A percentile compares a stretch with the other conserved stretches of the same genome.
phyloP scores from a whole-genome alignment of 53 echinoderm and acorn worm species.

The Apostichopus leukothele region DNA sequence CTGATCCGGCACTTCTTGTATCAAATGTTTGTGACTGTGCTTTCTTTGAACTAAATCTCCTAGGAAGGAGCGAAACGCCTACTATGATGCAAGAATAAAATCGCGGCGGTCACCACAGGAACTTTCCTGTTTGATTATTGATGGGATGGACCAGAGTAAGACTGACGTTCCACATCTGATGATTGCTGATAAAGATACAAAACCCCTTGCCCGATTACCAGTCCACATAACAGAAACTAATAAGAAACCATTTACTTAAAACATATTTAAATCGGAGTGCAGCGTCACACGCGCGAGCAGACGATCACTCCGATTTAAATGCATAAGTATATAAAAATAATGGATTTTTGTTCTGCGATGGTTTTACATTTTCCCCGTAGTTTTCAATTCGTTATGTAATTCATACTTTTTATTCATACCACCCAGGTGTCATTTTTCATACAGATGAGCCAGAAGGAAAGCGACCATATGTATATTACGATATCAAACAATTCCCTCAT shows the following conservation, averaged over 20 bases:
- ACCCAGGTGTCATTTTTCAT: slow-evolving; percentile 38
- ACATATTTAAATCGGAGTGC: too few relatives aligned
- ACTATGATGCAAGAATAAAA: background rate
- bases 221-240: background rate
- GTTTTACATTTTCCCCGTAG: too few relatives aligned
- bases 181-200: background rate
- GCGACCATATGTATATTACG: slow-evolving; percentile 14
- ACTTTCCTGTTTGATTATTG: background rate
- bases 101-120: background rate
- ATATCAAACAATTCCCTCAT: slow-evolving; percentile 49
- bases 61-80: background rate
- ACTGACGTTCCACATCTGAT: slow-evolving; percentile 10
- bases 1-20: too few relatives aligned
- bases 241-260: too few relatives aligned
- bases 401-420: background rate
- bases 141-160: slow-evolving; percentile 19
- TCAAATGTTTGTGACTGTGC: too few relatives aligned
- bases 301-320: too few relatives aligned
- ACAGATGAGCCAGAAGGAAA: slow-evolving; percentile 47
- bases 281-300: too few relatives aligned
- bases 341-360: too few relatives aligned
- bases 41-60: background rate
- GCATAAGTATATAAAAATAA: too few relatives aligned
- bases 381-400: too few relatives aligned
- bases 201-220: slow-evolving; percentile 17